Evolutionary conservation across 2,888 invertebrate species (phyloP).

Genomic region (Andricus curvator): DNA sequence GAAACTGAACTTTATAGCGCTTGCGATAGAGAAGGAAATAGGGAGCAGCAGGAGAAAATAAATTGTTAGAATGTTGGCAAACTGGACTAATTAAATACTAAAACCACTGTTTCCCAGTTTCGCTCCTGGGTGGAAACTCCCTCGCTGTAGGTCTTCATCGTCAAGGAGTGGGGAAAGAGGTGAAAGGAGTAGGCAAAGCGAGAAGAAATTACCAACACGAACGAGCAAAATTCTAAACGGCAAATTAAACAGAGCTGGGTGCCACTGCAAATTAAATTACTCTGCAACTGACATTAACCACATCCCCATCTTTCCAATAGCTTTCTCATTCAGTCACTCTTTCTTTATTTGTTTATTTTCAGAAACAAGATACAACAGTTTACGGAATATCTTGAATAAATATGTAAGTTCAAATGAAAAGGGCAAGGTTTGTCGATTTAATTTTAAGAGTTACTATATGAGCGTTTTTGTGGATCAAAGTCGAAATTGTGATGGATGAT

Average conservation of each 20-base stretch:
- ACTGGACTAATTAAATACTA: slow-evolving; percentile 64
- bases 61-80: slow-evolving; percentile 50
- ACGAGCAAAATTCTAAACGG: slow-evolving; percentile 51
- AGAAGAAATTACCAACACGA: slow-evolving; percentile 54
- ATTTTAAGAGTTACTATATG: too few relatives aligned
- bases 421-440: too few relatives aligned
- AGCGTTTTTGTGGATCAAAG: too few relatives aligned
- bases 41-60: slow-evolving; percentile 42
- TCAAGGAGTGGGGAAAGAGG: slow-evolving; percentile 32
- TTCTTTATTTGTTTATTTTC: not conserved
- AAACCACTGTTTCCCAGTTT: slow-evolving; percentile 49
- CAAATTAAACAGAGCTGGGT: slow-evolving; percentile 47
- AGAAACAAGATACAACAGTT: too few relatives aligned
- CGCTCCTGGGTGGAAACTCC: slow-evolving; percentile 41
- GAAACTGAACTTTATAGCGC: not conserved
- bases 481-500: too few relatives aligned
- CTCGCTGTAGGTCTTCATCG: slow-evolving; percentile 23
- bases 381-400: too few relatives aligned
- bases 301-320: slow-evolving; percentile 16
- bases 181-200: slow-evolving; percentile 40
- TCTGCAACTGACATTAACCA: slow-evolving; percentile 20
- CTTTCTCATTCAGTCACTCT: not conserved
- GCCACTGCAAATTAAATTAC: slow-evolving; percentile 40
- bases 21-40: not conserved
- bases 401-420: too few relatives aligned